Conservation (phyloP, 2,797 vertebrate species). For the Acrossocheilus fasciatus region DNA sequence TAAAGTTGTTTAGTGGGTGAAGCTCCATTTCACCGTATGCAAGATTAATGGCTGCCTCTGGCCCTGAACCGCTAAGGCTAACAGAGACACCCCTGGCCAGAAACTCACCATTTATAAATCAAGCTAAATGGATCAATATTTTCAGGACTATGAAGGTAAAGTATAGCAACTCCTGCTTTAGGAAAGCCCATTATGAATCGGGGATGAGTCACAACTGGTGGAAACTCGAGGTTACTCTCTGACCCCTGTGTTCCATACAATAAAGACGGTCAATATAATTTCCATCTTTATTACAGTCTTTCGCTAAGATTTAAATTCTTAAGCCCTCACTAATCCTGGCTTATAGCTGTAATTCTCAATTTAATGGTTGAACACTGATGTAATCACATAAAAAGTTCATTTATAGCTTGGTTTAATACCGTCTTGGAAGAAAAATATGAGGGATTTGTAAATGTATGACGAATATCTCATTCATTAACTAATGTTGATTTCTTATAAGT, state of each 20-base stretch:
- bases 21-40: conserved; percentile 69
- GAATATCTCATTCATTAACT: background rate
- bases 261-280: conserved; percentile 49
- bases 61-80: conserved; percentile 70
- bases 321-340: conserved; percentile 31
- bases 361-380: conserved; percentile 45
- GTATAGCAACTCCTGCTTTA: conserved; percentile 70
- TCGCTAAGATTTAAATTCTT: conserved; percentile 50
- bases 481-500: background rate
- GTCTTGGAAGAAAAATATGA: background rate
- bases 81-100: conserved; percentile 72
- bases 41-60: conserved; percentile 80
- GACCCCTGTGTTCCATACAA: conserved; percentile 68
- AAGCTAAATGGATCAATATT: conserved; percentile 83
- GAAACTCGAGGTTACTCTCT: conserved; percentile 73
- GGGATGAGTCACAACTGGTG: conserved; percentile 63
- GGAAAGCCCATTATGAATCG: conserved; percentile 63
- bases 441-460: conserved; percentile 6
- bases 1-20: conserved; percentile 74
- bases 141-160: conserved; percentile 75
- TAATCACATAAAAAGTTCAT: conserved; percentile 46
- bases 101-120: conserved; percentile 80
- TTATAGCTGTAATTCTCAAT: conserved; percentile 42
- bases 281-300: conserved; percentile 52
- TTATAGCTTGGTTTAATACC: conserved; percentile 27